Conservation (phyloP, 2,797 vertebrate genomes). For the Glyptemys insculpta region DNA sequence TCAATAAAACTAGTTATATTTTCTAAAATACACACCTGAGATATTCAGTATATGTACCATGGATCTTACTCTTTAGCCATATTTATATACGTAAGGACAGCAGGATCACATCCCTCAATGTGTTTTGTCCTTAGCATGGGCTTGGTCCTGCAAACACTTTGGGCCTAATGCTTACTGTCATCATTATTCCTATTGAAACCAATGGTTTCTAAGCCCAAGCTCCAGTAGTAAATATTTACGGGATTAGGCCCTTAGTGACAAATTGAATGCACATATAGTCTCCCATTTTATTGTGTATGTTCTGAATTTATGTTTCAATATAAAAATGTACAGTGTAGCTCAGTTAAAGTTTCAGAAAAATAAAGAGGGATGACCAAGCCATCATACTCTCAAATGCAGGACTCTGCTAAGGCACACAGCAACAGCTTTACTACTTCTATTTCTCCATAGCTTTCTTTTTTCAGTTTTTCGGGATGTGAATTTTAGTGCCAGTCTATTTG, state of each 20-base stretch:
- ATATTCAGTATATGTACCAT: neutral
- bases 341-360: neutral
- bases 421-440: neutral
- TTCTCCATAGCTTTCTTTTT: neutral
- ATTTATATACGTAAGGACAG: neutral
- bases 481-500: no score
- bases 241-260: neutral
- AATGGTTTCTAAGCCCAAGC: neutral
- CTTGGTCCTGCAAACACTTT: neutral
- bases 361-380: rapidly evolving
- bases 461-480: neutral
- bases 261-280: neutral
- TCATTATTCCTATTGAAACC: neutral
- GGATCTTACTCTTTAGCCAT: neutral
- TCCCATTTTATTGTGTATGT: rapidly evolving
- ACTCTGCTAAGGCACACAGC: neutral
- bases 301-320: neutral
- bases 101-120: neutral
- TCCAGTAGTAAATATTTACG: neutral
- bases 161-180: neutral
- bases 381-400: neutral
- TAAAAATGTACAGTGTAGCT: neutral
- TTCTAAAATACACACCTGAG: neutral
- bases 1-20: neutral
- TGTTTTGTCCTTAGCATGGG: neutral